Evolutionary conservation across 1,140 invertebrate genomes (phyloP).

Genomic region (Cotesia typhae): DNA sequence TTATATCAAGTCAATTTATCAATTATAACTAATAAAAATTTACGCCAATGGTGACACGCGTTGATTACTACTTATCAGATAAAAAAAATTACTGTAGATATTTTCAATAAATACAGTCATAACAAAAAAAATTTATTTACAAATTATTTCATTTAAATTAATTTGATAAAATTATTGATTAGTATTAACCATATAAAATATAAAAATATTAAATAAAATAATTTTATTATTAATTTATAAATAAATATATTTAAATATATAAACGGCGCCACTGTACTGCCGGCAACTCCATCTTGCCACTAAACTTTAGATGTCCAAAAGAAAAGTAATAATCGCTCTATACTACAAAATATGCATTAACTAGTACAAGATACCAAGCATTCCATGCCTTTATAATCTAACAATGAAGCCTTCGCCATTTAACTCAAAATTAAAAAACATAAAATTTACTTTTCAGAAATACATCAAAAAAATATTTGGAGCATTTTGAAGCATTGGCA

Average conservation of each 20-base stretch:
- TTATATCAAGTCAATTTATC: no score
- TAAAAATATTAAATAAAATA: constrained; percentile 13
- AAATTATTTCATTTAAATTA: no score
- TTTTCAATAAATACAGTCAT: no score
- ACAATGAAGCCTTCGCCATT: no score
- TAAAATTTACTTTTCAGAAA: not conserved
- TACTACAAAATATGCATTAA: constrained; percentile 3
- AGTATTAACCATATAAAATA: not conserved
- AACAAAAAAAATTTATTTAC: no score
- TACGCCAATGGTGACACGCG: no score
- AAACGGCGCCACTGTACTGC: constrained; percentile 38
- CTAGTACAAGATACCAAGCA: constrained; percentile 2
- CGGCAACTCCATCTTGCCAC: constrained; percentile 38
- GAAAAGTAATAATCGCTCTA: constrained; percentile 12
- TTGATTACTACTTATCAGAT: no score
- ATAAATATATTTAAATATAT: not conserved
- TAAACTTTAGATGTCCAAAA: not conserved
- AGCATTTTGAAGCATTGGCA: no score
- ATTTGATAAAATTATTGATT: no score
- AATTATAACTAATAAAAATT: no score
- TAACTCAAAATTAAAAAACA: not conserved
- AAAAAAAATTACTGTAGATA: no score
- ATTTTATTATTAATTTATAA: not conserved
- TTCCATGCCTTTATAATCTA: no score
- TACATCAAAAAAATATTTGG: not conserved